Conservation (phyloP, 2,113 vertebrate species). For the Empidonax traillii region DNA sequence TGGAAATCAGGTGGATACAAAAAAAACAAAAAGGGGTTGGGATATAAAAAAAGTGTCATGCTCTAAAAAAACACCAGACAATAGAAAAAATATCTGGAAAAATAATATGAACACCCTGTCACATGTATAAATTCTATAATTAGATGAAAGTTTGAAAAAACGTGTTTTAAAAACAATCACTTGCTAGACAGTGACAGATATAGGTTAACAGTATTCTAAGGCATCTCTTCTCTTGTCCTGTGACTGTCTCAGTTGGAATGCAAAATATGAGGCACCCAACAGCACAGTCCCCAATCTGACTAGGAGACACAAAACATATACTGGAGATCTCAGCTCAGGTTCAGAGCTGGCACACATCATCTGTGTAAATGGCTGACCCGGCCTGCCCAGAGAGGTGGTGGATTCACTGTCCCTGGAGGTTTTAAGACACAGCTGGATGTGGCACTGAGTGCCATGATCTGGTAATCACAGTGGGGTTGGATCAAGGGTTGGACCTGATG, state of each 20-base stretch:
- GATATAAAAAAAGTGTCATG: not conserved
- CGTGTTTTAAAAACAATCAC: not conserved
- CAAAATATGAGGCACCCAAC: not conserved
- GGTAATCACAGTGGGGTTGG: too few relatives aligned
- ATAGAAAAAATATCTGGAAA: not conserved
- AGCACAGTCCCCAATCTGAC: not conserved
- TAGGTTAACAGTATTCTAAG: not conserved
- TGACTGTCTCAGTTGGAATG: not conserved
- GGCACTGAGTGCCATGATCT: too few relatives aligned
- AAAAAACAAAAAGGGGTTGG: fast-evolving
- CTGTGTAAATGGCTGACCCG: not conserved
- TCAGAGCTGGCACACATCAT: not conserved
- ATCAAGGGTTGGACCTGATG: too few relatives aligned
- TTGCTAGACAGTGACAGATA: not conserved
- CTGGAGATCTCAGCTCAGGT: not conserved
- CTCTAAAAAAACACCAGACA: not conserved
- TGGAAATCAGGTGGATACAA: not conserved
- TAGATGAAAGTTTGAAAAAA: not conserved
- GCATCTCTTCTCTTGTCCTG: not conserved
- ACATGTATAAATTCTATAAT: not conserved
- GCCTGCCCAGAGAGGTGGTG: too few relatives aligned
- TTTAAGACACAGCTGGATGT: too few relatives aligned
- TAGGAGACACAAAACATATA: not conserved
- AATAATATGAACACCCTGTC: not conserved
- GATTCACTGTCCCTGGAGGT: too few relatives aligned